Conservation (phyloP, 2,888 invertebrate species). For the Agriotes lineatus region DNA sequence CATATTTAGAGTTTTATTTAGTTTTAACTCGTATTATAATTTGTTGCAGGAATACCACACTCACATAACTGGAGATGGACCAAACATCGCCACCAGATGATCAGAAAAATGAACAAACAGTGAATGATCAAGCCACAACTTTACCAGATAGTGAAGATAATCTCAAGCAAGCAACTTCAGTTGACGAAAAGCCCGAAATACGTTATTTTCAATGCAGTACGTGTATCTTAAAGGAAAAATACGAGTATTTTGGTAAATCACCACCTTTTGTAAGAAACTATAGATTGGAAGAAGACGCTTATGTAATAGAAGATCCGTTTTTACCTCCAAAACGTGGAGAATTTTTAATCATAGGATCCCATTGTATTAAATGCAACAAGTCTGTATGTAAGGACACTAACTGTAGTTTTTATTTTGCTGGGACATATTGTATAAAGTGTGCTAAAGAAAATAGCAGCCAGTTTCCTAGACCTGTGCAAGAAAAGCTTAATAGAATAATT, state of each 20-base stretch:
- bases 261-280: constrained; percentile 81
- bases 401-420: constrained; percentile 85
- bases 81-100: too few species aligned
- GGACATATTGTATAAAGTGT: constrained; percentile 81
- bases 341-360: constrained; percentile 80
- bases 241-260: constrained; percentile 80
- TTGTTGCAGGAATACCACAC: background rate
- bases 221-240: constrained; percentile 78
- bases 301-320: constrained; percentile 89
- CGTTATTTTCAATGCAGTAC: constrained; percentile 73
- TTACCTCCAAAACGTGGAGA: constrained; percentile 80
- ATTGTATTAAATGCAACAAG: constrained; percentile 78
- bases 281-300: constrained; percentile 78
- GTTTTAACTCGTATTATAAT: background rate
- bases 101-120: background rate
- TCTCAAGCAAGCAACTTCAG: background rate
- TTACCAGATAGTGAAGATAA: background rate
- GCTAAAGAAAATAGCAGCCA: constrained; percentile 69
- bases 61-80: background rate
- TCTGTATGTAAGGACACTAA: constrained; percentile 78
- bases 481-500: constrained; percentile 68
- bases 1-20: background rate
- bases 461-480: constrained; percentile 79
- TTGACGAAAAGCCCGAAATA: constrained; percentile 28
- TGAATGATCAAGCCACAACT: background rate